A percentile compares a stretch with the other conserved stretches of the same genome.
These are phyloP conservation scores for Zosterops lateralis DNA, from an alignment of 2,113 vertebrate species.

Conservation along the genomic window DNA sequence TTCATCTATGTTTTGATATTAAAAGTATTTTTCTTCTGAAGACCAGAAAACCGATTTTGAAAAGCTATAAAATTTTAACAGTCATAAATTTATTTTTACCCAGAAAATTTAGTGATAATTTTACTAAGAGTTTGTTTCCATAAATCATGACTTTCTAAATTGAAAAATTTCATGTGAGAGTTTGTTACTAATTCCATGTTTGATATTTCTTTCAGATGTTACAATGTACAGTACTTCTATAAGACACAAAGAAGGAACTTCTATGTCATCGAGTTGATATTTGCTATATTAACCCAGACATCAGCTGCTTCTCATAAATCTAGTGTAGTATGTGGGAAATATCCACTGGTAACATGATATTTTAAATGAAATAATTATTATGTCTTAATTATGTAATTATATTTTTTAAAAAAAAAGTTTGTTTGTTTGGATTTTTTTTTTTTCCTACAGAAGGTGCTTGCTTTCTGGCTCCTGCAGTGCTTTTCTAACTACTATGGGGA, in stretches of 20 bases:
- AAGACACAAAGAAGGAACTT: background rate
- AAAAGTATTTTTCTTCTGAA: background rate
- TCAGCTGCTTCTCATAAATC: background rate
- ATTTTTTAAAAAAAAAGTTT: background rate
- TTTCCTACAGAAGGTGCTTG: background rate
- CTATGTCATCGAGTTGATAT: background rate
- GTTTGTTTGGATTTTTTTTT: background rate
- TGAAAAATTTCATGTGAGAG: background rate
- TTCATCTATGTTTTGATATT: background rate
- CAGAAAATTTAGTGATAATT: background rate
- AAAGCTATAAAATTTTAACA: background rate
- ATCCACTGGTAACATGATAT: background rate
- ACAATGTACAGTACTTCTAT: background rate
- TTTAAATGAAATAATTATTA: background rate
- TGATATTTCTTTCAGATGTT: background rate
- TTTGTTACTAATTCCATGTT: background rate
- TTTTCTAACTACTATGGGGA: background rate
- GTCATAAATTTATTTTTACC: background rate
- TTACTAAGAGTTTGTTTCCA: background rate
- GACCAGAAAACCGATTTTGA: background rate
- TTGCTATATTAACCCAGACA: background rate
- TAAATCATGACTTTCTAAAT: constrained; percentile 1
- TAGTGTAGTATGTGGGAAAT: background rate
- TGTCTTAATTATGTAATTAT: constrained; percentile 13
- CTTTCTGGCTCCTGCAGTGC: background rate